Conservation (phyloP, 2,113 vertebrate species). For the Peromyscus californicus region DNA sequence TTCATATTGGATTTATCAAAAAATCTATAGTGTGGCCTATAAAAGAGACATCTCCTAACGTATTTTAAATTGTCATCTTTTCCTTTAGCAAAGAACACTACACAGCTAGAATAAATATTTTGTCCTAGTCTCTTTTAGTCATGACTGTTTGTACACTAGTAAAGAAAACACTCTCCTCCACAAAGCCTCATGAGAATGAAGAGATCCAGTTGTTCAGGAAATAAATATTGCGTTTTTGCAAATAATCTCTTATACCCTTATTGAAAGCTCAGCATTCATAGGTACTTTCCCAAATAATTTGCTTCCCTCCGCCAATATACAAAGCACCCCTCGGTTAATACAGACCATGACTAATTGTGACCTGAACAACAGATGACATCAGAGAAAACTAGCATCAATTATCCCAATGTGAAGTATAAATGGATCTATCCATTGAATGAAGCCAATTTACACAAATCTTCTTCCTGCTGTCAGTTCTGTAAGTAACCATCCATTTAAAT, state of each 20-base stretch:
- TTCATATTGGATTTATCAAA: slow-evolving; percentile 25
- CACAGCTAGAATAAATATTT: slow-evolving; percentile 42
- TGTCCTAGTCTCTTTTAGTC: slow-evolving; percentile 33
- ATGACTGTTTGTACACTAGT: slow-evolving; percentile 6
- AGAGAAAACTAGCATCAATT: slow-evolving; percentile 74
- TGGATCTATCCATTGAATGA: slow-evolving; percentile 73
- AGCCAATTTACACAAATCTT: slow-evolving; percentile 69
- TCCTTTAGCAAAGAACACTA: slow-evolving; percentile 46
- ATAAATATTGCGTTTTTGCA: slow-evolving; percentile 66
- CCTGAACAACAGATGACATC: slow-evolving; percentile 82
- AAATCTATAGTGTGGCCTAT: slow-evolving; percentile 4
- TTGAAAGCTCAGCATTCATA: slow-evolving; percentile 21
- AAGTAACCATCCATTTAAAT: slow-evolving; percentile 63
- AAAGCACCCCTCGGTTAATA: slow-evolving; percentile 75
- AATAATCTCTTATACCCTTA: slow-evolving; percentile 51
- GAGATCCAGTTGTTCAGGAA: slow-evolving; percentile 59
- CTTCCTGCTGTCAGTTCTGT: slow-evolving; percentile 60
- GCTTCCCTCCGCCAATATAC: slow-evolving; percentile 45
- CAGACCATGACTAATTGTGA: slow-evolving; percentile 78
- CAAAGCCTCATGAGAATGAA: slow-evolving; percentile 45
- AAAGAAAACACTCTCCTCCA: slow-evolving; percentile 31
- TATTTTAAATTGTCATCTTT: slow-evolving; percentile 54
- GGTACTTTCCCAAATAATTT: slow-evolving; percentile 53
- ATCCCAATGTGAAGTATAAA: slow-evolving; percentile 28
- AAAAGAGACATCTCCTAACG: slow-evolving; percentile 32